These are phyloP conservation scores for Ceraclea dissimilis DNA, from an alignment of 2,888 invertebrate species.

Conservation along the genomic window DNA sequence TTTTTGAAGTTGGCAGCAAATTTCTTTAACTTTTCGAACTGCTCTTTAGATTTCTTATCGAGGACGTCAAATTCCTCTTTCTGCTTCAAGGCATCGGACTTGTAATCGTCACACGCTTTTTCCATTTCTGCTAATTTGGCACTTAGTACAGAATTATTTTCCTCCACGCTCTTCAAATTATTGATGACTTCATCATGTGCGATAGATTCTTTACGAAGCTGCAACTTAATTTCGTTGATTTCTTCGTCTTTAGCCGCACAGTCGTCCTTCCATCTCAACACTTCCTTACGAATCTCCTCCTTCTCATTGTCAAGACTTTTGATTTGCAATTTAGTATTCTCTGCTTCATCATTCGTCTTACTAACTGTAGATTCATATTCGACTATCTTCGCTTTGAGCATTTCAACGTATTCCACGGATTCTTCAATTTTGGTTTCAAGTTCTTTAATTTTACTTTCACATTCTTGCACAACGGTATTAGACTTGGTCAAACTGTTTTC, in stretches of 20 bases:
- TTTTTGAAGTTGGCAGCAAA: slow-evolving; percentile 70
- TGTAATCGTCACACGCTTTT: slow-evolving; percentile 33
- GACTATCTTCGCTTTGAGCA: slow-evolving; percentile 4
- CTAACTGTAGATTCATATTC: slow-evolving; percentile 37
- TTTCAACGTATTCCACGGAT: slow-evolving; percentile 26
- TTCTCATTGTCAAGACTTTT: slow-evolving; percentile 43
- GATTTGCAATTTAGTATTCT: slow-evolving; percentile 41
- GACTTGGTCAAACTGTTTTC: slow-evolving; percentile 46
- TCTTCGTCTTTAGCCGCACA: slow-evolving; percentile 50
- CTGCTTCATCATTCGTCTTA: slow-evolving; percentile 39
- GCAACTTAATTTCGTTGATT: slow-evolving; percentile 47
- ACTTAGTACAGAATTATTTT: slow-evolving; percentile 40
- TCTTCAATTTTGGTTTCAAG: slow-evolving; percentile 33
- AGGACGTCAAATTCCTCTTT: slow-evolving; percentile 41
- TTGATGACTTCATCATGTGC: slow-evolving; percentile 56
- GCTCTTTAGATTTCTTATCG: slow-evolving; percentile 58
- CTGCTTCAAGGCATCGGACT: slow-evolving; percentile 36
- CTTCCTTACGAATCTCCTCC: slow-evolving; percentile 43
- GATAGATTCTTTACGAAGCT: slow-evolving; percentile 52
- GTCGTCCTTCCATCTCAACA: slow-evolving; percentile 39
- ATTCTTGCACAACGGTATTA: slow-evolving; percentile 39
- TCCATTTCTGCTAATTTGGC: slow-evolving; percentile 43
- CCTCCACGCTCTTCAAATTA: slow-evolving; percentile 48
- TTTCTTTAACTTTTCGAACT: slow-evolving; percentile 71
- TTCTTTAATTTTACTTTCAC: slow-evolving; percentile 37